Conservation (phyloP, 2,888 invertebrate species). For the Diplazon laetatorius region DNA sequence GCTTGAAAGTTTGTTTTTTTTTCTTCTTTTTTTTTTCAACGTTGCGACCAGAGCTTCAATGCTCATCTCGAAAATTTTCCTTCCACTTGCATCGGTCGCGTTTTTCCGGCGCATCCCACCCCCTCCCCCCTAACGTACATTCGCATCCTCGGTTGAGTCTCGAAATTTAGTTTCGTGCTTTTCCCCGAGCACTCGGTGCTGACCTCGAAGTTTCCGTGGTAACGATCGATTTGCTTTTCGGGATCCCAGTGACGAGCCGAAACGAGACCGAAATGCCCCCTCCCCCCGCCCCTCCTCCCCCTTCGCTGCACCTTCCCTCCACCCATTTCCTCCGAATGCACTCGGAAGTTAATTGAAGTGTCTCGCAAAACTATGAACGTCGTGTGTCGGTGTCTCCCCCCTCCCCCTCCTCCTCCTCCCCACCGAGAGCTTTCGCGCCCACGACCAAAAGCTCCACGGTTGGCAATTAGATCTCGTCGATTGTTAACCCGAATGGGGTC, state of each 20-base stretch:
- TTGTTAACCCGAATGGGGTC: conserved; percentile 69
- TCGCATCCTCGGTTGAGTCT: background rate
- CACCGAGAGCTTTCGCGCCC: conserved; percentile 34
- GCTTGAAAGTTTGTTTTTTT: conserved; percentile 12
- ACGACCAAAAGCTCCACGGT: conserved; percentile 28
- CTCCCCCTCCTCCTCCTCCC: too few relatives aligned
- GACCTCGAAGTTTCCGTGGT: background rate
- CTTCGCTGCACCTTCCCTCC: too few relatives aligned
- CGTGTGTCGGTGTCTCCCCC: conserved; percentile 30
- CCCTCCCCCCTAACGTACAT: background rate
- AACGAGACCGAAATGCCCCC: conserved; percentile 9
- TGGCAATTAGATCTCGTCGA: conserved; percentile 78
- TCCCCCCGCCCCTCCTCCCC: too few relatives aligned
- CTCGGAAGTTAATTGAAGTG: conserved; percentile 47
- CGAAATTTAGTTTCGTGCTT: conserved; percentile 24
- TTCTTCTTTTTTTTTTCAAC: too few relatives aligned
- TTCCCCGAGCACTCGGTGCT: conserved; percentile 4
- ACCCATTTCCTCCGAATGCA: too few relatives aligned
- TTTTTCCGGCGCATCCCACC: conserved; percentile 12
- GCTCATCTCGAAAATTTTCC: conserved; percentile 26
- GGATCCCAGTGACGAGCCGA: conserved; percentile 13
- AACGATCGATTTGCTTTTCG: conserved; percentile 28
- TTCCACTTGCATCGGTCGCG: conserved; percentile 12
- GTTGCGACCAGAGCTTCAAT: conserved; percentile 20
- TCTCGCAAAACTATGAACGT: conserved; percentile 33